phyloP scores from a whole-genome alignment of 1,140 invertebrate genomes.

The Drosophila repleta region DNA sequence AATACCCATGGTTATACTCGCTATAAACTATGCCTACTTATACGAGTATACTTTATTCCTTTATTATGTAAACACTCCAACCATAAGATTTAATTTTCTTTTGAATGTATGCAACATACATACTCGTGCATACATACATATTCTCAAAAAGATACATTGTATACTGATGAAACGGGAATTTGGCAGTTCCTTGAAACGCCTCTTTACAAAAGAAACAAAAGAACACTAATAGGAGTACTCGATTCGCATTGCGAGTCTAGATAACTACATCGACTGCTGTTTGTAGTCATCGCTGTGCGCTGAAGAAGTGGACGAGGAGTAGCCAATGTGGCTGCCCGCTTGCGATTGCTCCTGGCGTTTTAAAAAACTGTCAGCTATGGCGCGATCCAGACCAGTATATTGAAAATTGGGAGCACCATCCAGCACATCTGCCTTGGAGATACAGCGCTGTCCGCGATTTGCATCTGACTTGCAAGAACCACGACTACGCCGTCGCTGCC shows the following conservation, averaged over 20 bases:
- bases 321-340: conserved; percentile 74
- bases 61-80: conserved; percentile 5
- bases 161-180: too few relatives aligned
- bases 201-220: too few relatives aligned
- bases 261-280: too few relatives aligned
- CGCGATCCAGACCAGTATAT: conserved; percentile 74
- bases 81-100: too few relatives aligned
- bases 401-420: conserved; percentile 74
- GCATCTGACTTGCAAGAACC: conserved; percentile 65
- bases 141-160: too few relatives aligned
- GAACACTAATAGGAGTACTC: too few relatives aligned
- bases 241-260: too few relatives aligned
- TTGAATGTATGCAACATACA: too few relatives aligned
- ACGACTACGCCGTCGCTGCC: conserved; percentile 62
- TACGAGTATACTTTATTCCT: conserved; percentile 61
- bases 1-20: too few relatives aligned
- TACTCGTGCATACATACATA: too few relatives aligned
- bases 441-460: conserved; percentile 76
- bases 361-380: conserved; percentile 78
- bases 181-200: too few relatives aligned
- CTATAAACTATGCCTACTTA: conserved; percentile 14
- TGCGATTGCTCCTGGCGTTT: conserved; percentile 78
- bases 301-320: conserved; percentile 74
- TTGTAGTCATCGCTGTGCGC: conserved; percentile 52
- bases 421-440: conserved; percentile 75